Evolutionary conservation across 2,888 invertebrate species (phyloP).

Genomic region (Monochamus alternatus): DNA sequence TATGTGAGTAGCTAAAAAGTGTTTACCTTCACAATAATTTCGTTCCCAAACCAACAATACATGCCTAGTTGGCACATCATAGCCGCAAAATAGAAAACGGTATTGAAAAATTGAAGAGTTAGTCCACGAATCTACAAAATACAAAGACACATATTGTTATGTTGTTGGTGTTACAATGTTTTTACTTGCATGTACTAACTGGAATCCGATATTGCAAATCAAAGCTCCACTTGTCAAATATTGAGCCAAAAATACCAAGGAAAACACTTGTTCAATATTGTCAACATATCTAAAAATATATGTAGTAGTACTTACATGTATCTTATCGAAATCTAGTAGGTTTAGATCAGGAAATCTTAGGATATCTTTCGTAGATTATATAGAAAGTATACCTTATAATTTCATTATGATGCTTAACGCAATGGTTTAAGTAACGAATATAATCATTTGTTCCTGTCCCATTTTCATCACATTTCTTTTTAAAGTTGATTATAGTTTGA

Average conservation of each 20-base stretch:
- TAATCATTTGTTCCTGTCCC: constrained; percentile 23
- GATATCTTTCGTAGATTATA: neutral
- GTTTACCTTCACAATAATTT: constrained; percentile 57
- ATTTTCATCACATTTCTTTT: constrained; percentile 27
- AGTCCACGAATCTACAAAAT: constrained; percentile 42
- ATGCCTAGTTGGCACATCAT: constrained; percentile 59
- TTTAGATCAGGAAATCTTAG: too few species aligned
- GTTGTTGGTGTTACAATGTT: neutral
- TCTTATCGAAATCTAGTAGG: too few species aligned
- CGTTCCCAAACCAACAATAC: constrained; percentile 61
- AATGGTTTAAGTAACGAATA: constrained; percentile 40
- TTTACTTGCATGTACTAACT: constrained; percentile 53
- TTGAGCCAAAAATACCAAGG: constrained; percentile 54
- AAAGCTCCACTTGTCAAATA: constrained; percentile 56
- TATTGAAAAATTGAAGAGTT: constrained; percentile 51
- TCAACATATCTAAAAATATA: constrained; percentile 51
- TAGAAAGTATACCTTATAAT: constrained; percentile 49
- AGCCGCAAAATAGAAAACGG: constrained; percentile 54
- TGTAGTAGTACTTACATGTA: too few species aligned
- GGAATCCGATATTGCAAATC: constrained; percentile 60
- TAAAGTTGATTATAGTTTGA: constrained; percentile 48
- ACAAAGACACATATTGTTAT: neutral
- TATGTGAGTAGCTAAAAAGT: neutral
- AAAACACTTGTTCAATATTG: constrained; percentile 55
- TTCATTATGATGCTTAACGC: constrained; percentile 53